Evolutionary conservation across 23 tunicate genomes (phyloP).

Genomic region (Trididemnum nubilum): DNA sequence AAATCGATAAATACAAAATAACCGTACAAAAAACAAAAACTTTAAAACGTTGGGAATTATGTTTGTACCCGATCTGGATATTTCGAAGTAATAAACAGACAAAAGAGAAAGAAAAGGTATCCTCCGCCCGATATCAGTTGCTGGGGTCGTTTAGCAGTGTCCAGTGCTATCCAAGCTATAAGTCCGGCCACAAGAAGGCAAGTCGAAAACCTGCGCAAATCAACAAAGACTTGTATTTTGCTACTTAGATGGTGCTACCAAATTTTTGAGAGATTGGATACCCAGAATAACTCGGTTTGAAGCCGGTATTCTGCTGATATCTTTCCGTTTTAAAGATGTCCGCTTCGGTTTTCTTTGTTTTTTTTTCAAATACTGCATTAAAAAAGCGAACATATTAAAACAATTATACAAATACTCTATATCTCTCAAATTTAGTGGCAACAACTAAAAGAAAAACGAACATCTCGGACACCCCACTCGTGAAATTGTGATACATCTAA

Average conservation of each 20-base stretch:
- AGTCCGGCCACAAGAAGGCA: constrained; percentile 9
- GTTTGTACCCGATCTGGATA: constrained; percentile 37
- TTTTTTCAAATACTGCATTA: no score
- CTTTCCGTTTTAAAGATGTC: background rate
- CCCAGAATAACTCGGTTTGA: background rate
- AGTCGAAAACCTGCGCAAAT: background rate
- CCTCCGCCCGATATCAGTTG: constrained; percentile 47
- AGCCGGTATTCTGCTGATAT: background rate
- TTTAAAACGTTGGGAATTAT: background rate
- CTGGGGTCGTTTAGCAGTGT: constrained; percentile 47
- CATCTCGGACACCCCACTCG: no score
- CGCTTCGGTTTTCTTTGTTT: no score
- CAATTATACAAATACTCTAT: no score
- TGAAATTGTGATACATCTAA: no score
- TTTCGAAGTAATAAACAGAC: constrained; percentile 34
- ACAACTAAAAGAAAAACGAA: no score
- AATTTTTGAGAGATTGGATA: background rate
- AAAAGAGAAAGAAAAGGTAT: constrained; percentile 30
- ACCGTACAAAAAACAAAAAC: no score
- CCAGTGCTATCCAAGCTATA: constrained; percentile 37
- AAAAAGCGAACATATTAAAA: no score
- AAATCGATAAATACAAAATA: no score
- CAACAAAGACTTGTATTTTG: no score
- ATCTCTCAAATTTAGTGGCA: no score
- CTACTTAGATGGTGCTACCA: no score